phyloP scores from a whole-genome alignment of 2,797 vertebrate species.

The Acridotheres tristis region DNA sequence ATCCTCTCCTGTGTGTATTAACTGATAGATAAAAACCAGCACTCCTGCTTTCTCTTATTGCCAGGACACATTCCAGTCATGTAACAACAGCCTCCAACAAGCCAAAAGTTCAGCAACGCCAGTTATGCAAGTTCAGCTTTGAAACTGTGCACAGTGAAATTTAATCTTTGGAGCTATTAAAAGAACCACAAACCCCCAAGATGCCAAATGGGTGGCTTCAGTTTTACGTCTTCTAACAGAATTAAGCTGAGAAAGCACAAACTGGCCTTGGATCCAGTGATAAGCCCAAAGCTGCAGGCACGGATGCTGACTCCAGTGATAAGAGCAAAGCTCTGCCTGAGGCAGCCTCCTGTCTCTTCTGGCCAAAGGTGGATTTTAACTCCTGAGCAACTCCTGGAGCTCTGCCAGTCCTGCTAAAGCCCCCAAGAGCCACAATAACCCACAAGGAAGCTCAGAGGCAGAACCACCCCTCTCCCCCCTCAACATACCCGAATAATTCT shows the following conservation, averaged over 20 bases:
- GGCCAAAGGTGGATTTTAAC: not conserved
- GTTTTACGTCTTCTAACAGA: not conserved
- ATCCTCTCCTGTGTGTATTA: not conserved
- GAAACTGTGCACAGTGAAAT: not conserved
- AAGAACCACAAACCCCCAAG: not conserved
- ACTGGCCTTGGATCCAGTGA: not conserved
- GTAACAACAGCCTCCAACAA: fast-evolving
- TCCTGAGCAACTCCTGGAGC: not conserved
- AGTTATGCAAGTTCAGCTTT: not conserved
- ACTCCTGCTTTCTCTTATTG: not conserved
- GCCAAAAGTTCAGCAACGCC: not conserved
- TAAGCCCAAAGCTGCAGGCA: not conserved
- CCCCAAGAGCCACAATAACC: not conserved
- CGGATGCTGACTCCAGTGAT: fast-evolving
- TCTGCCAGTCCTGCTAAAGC: not conserved
- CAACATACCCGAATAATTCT: slow-evolving; percentile 89
- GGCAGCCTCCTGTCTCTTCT: not conserved
- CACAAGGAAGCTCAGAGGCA: not conserved
- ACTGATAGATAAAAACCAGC: not conserved
- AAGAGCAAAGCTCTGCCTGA: not conserved
- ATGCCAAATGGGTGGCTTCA: not conserved
- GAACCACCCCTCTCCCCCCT: not conserved
- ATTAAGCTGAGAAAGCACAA: not conserved
- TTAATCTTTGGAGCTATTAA: not conserved
- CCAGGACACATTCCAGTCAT: not conserved